phyloP scores from a whole-genome alignment of 2,113 vertebrate species.

The Burhinus bistriatus region DNA sequence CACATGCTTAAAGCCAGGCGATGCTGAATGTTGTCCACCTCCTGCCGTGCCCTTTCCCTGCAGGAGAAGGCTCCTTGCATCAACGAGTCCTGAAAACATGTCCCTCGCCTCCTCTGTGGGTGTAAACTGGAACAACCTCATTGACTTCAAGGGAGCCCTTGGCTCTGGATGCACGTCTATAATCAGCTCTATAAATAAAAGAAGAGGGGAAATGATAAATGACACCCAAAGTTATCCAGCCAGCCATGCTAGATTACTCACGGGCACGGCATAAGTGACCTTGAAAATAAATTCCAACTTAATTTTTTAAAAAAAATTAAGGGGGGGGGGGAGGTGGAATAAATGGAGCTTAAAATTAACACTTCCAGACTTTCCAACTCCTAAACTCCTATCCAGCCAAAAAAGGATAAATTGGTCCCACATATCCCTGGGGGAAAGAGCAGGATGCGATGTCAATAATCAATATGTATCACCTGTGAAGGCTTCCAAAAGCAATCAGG shows the following conservation, averaged over 20 bases:
- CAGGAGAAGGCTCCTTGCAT: not conserved
- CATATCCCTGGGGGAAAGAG: not conserved
- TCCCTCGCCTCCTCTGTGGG: not conserved
- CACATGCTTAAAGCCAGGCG: not conserved
- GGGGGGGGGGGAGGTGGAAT: not conserved
- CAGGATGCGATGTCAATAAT: not conserved
- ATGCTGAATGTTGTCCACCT: not conserved
- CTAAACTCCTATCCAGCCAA: not conserved
- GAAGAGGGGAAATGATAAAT: not conserved
- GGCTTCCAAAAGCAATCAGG: not conserved
- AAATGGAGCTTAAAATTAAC: not conserved
- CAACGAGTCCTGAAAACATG: fast-evolving
- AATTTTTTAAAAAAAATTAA: not conserved
- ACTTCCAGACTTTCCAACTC: not conserved
- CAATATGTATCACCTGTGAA: fast-evolving
- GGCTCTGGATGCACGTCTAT: not conserved
- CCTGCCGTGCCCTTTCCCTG: not conserved
- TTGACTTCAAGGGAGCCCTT: not conserved
- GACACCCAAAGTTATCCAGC: not conserved
- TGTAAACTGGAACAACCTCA: not conserved
- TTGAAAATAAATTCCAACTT: conserved; percentile 6
- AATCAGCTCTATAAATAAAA: not conserved
- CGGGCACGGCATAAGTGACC: not conserved
- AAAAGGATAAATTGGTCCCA: not conserved
- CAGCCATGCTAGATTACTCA: not conserved